Evolutionary conservation across 2,797 vertebrate genomes (phyloP).

Genomic region (Loriculus beryllinus): DNA sequence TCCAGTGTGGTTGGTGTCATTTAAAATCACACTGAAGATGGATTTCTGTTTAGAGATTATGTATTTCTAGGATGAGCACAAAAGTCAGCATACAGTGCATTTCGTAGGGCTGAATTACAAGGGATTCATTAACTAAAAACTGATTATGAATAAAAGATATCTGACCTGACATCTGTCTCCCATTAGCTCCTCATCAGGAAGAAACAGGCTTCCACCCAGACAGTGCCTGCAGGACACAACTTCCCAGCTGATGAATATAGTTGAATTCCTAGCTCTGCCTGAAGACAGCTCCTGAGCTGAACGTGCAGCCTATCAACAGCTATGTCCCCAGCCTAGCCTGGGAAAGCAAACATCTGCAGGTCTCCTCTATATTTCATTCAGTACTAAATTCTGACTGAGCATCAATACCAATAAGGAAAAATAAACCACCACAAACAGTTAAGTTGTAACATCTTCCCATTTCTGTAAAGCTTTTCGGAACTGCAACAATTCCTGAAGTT

Average conservation of each 20-base stretch:
- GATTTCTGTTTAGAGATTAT: background rate
- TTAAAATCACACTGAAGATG: background rate
- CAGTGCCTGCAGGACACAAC: background rate
- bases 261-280: background rate
- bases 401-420: background rate
- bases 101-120: background rate
- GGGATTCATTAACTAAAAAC: background rate
- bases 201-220: background rate
- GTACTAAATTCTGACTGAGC: background rate
- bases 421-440: background rate
- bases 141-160: background rate
- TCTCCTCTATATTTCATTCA: background rate
- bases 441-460: background rate
- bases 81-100: background rate
- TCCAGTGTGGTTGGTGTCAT: background rate
- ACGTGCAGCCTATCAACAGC: background rate
- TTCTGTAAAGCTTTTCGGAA: background rate
- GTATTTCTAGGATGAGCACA: background rate
- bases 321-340: background rate
- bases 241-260: background rate
- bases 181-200: background rate
- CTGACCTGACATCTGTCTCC: background rate
- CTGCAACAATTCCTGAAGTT: background rate
- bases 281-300: background rate
- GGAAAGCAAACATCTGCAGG: background rate